These are phyloP conservation scores for Rhynchotus rufescens DNA, from an alignment of 2,797 vertebrate species.

Conservation along the genomic window DNA sequence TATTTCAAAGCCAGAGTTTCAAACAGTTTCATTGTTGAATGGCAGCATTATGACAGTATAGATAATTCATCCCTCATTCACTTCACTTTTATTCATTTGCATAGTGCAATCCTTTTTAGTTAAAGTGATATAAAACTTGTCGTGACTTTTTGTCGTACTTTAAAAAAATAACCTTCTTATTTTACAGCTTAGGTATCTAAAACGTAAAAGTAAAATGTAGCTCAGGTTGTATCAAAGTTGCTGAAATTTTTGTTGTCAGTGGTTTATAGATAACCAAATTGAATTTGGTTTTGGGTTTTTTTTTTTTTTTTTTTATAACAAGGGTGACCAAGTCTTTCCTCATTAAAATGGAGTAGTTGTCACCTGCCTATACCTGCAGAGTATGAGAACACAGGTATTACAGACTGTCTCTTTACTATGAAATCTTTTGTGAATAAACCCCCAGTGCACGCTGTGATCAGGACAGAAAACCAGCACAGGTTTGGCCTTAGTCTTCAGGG, in stretches of 20 bases:
- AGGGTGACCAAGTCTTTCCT: not conserved
- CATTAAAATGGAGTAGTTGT: not conserved
- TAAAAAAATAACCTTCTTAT: constrained; percentile 21
- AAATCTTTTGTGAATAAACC: not conserved
- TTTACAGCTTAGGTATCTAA: constrained; percentile 37
- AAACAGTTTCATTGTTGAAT: constrained; percentile 33
- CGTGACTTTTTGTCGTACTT: constrained; percentile 36
- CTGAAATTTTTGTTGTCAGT: constrained; percentile 26
- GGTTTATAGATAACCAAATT: not conserved
- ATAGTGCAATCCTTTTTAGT: constrained; percentile 38
- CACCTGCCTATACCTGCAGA: not conserved
- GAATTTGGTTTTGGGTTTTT: not conserved
- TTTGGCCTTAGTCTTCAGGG: not conserved
- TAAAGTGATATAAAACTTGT: constrained; percentile 49
- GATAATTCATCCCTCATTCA: constrained; percentile 51
- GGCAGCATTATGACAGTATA: not conserved
- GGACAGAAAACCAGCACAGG: not conserved
- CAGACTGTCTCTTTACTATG: not conserved
- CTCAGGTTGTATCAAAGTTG: constrained; percentile 27
- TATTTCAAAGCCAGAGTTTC: constrained; percentile 28
- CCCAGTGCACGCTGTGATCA: accelerated
- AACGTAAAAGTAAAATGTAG: not conserved
- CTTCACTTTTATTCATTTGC: constrained; percentile 45
- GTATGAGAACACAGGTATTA: no score
- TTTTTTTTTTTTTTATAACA: not conserved